Percentiles rank a stretch among this genome's conserved stretches.
These are phyloP conservation scores for Limosa lapponica DNA, from an alignment of 2,797 vertebrate genomes.

Conservation along the genomic window DNA sequence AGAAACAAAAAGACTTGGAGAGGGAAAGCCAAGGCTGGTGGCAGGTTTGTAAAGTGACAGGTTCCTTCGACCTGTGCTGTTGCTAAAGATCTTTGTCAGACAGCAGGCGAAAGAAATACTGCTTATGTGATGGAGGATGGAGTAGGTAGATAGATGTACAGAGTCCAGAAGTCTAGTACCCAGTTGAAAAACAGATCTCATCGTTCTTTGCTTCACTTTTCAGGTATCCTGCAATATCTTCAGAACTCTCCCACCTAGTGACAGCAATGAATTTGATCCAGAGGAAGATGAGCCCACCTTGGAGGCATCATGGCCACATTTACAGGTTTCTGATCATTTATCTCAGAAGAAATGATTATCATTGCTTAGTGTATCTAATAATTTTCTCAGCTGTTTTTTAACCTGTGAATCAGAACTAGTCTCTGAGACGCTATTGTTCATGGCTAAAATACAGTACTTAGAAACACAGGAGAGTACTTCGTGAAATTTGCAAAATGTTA, in stretches of 20 bases:
- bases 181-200: slow-evolving; percentile 16
- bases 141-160: not conserved
- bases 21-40: not conserved
- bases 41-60: not conserved
- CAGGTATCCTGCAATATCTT: slow-evolving; percentile 99
- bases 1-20: not conserved
- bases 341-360: not conserved
- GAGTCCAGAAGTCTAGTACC: not conserved
- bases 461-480: not conserved
- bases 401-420: not conserved
- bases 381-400: slow-evolving; percentile 2
- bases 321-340: slow-evolving; percentile 84
- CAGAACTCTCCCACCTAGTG: slow-evolving; percentile 98
- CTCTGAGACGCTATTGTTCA: not conserved
- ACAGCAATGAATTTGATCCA: slow-evolving; percentile 98
- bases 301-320: slow-evolving; percentile 97
- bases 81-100: not conserved
- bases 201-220: slow-evolving; percentile 48
- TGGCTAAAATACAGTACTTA: not conserved
- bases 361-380: not conserved
- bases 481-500: not conserved
- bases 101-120: not conserved
- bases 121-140: not conserved
- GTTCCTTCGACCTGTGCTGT: not conserved
- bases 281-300: slow-evolving; percentile 98